Evolutionary conservation across 2,888 invertebrate species (phyloP).

Genomic region (Epistrophe grossulariae): DNA sequence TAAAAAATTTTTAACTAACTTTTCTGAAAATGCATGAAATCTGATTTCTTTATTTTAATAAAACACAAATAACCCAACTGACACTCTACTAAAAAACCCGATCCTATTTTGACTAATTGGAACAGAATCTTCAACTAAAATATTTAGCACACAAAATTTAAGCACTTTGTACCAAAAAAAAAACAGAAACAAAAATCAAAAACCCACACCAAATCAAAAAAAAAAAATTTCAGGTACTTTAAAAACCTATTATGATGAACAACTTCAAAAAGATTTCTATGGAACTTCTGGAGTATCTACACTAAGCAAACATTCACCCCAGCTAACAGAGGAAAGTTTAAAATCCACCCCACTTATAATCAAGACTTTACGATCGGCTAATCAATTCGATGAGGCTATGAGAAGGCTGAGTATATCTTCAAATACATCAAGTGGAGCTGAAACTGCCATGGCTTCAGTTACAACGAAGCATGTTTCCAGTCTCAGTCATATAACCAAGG

Average conservation of each 20-base stretch:
- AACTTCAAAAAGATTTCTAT: slow-evolving; percentile 69
- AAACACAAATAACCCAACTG: slow-evolving; percentile 32
- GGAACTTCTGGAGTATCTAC: slow-evolving; percentile 52
- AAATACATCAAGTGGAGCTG: slow-evolving; percentile 81
- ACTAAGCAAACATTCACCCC: slow-evolving; percentile 50
- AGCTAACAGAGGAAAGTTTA: slow-evolving; percentile 80
- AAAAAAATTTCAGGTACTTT: slow-evolving; percentile 70
- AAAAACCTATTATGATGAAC: slow-evolving; percentile 62
- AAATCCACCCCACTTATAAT: slow-evolving; percentile 84
- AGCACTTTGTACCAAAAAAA: slow-evolving; percentile 60
- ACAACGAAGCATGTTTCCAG: slow-evolving; percentile 66
- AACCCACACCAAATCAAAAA: slow-evolving; percentile 70
- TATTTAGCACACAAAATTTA: slow-evolving; percentile 57
- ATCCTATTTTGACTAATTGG: slow-evolving; percentile 43
- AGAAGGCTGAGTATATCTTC: slow-evolving; percentile 82
- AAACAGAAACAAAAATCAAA: slow-evolving; percentile 25
- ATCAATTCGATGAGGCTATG: slow-evolving; percentile 83
- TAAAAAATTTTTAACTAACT: slow-evolving; percentile 33
- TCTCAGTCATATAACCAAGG: slow-evolving; percentile 62
- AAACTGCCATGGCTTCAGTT: slow-evolving; percentile 74
- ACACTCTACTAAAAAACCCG: slow-evolving; percentile 57
- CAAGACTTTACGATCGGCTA: slow-evolving; percentile 83
- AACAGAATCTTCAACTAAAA: slow-evolving; percentile 45
- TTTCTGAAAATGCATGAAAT: slow-evolving; percentile 55
- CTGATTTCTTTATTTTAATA: slow-evolving; percentile 15